phyloP scores from a whole-genome alignment of 2,888 invertebrate species.

The Eucera pruinosa region DNA sequence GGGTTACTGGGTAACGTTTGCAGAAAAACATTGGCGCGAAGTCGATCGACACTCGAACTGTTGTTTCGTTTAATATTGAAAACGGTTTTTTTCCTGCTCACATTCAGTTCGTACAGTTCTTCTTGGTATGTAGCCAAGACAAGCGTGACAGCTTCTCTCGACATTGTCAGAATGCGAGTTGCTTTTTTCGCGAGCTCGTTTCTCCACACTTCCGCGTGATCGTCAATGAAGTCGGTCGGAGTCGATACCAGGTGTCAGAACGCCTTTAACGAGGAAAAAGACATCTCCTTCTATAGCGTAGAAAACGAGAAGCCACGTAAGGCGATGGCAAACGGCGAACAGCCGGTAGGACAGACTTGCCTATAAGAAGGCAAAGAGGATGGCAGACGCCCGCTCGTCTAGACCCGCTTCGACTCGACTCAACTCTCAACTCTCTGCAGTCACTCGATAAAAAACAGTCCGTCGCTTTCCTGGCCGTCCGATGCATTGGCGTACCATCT shows the following conservation, averaged over 20 bases:
- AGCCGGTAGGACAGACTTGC: slow-evolving; percentile 49
- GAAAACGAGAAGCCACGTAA: slow-evolving; percentile 53
- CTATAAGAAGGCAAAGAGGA: slow-evolving; percentile 70
- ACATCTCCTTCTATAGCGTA: slow-evolving; percentile 50
- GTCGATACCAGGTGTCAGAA: slow-evolving; percentile 57
- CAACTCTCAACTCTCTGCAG: slow-evolving; percentile 77
- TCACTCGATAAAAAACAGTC: slow-evolving; percentile 80
- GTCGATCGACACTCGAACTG: slow-evolving; percentile 27
- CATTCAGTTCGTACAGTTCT: neutral
- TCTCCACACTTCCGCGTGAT: slow-evolving; percentile 45
- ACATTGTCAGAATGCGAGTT: slow-evolving; percentile 5
- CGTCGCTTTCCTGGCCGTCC: slow-evolving; percentile 75
- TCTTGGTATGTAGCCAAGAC: slow-evolving; percentile 35
- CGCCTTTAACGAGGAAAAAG: slow-evolving; percentile 63
- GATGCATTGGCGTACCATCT: slow-evolving; percentile 71
- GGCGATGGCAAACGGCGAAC: slow-evolving; percentile 44
- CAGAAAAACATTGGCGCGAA: slow-evolving; percentile 5
- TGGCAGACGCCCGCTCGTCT: slow-evolving; percentile 76
- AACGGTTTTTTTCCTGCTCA: slow-evolving; percentile 18
- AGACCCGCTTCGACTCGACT: slow-evolving; percentile 75
- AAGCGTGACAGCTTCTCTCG: slow-evolving; percentile 23
- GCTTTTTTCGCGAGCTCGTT: slow-evolving; percentile 34
- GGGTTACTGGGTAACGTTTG: slow-evolving; percentile 5
- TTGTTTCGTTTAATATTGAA: slow-evolving; percentile 18
- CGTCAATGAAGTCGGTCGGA: slow-evolving; percentile 17